Percentiles rank a stretch among this genome's conserved stretches.
These are phyloP conservation scores for Dysdera silvatica DNA, from an alignment of 1,140 invertebrate species.

Conservation along the genomic window DNA sequence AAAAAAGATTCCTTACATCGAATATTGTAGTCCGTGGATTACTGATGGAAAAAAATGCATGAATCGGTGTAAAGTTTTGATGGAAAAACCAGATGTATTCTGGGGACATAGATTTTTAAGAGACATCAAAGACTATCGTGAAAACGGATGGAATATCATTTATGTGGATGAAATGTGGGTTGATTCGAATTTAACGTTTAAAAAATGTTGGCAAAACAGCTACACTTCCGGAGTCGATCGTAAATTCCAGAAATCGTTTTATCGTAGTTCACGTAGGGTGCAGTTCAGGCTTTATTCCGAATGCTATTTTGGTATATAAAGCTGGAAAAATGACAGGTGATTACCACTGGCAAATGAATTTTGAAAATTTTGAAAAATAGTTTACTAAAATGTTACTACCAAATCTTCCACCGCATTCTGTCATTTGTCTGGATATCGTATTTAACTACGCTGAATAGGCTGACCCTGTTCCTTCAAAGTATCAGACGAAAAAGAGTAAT, in stretches of 20 bases:
- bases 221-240: not conserved
- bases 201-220: not conserved
- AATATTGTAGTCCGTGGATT: too few relatives aligned
- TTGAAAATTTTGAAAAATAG: slow-evolving; percentile 29
- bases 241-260: slow-evolving; percentile 2
- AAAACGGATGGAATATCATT: not conserved
- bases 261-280: slow-evolving; percentile 31
- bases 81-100: not conserved
- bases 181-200: not conserved
- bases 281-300: slow-evolving; percentile 27
- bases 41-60: not conserved
- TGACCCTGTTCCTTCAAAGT: too few relatives aligned
- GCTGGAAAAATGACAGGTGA: slow-evolving; percentile 25
- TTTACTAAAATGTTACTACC: too few relatives aligned
- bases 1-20: not conserved
- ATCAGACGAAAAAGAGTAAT: too few relatives aligned
- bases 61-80: not conserved
- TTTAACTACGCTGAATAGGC: too few relatives aligned
- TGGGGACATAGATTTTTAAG: not conserved
- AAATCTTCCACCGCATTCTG: too few relatives aligned
- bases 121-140: not conserved
- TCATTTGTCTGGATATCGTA: too few relatives aligned
- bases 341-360: slow-evolving; percentile 36
- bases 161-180: slow-evolving; percentile 12
- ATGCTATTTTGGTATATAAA: slow-evolving; percentile 20